phyloP scores from a whole-genome alignment of 2,888 invertebrate species.

The Hanleya hanleyi region DNA sequence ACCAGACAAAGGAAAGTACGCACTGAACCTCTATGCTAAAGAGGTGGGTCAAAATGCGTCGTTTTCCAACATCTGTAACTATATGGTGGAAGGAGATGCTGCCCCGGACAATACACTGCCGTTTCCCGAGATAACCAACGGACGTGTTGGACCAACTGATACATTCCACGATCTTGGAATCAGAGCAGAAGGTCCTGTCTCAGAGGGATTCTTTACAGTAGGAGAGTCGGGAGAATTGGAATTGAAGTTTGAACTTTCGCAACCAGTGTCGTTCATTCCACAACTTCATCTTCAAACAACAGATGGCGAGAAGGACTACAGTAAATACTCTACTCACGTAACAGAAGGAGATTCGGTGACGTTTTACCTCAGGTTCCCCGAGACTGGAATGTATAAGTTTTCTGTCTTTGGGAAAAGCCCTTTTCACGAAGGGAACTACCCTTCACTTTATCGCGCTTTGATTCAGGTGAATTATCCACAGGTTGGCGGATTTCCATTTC shows the following conservation, averaged over 20 bases:
- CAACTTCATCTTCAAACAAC: not conserved
- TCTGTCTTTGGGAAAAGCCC: not conserved
- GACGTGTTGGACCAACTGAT: not conserved
- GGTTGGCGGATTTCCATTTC: not conserved
- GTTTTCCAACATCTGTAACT: not conserved
- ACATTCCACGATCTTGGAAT: not conserved
- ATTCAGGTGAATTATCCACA: not conserved
- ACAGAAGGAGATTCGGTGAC: not conserved
- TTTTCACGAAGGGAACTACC: not conserved
- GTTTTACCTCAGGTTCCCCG: not conserved
- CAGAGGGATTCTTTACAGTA: not conserved
- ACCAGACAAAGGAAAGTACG: not conserved
- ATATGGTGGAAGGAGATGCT: not conserved
- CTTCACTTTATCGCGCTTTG: not conserved
- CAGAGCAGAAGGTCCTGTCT: not conserved
- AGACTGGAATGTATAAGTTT: not conserved
- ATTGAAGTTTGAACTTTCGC: not conserved
- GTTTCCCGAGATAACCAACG: not conserved
- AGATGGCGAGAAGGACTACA: not conserved
- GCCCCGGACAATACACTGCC: not conserved
- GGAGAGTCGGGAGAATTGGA: not conserved
- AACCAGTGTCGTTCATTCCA: not conserved
- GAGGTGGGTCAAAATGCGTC: not conserved
- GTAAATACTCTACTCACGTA: not conserved
- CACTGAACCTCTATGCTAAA: not conserved